A percentile compares a stretch with the other conserved stretches of the same genome.
phyloP scores from a whole-genome alignment of 2,888 invertebrate genomes.

The Dinocampus coccinellae region DNA sequence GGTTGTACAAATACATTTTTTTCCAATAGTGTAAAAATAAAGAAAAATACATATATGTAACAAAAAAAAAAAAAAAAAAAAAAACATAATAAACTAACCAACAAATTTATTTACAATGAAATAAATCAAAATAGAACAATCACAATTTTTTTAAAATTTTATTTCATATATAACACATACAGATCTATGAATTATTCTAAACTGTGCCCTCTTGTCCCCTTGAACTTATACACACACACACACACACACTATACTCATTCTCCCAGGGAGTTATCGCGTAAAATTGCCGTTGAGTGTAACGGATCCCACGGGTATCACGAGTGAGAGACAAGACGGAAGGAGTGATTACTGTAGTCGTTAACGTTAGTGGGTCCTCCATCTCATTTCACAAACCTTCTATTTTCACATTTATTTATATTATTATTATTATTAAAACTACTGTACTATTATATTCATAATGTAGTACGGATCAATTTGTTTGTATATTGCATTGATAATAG shows the following conservation, averaged over 20 bases:
- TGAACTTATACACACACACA: conserved; percentile 12
- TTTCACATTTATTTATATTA: conserved; percentile 27
- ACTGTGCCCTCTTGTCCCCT: conserved; percentile 1
- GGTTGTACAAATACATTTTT: conserved; percentile 42
- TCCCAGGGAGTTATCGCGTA: conserved; percentile 45
- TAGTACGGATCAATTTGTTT: too few relatives aligned
- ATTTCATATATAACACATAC: neutral
- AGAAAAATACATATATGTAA: too few relatives aligned
- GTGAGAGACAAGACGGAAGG: conserved; percentile 43
- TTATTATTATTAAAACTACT: neutral
- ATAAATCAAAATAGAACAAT: too few relatives aligned
- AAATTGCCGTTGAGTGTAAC: conserved; percentile 42
- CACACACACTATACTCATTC: conserved; percentile 36
- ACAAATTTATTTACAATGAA: too few relatives aligned
- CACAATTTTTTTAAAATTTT: too few relatives aligned
- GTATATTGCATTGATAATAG: too few relatives aligned
- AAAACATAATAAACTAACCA: too few relatives aligned
- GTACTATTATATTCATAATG: too few relatives aligned
- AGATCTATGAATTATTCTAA: neutral
- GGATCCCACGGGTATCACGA: conserved; percentile 44
- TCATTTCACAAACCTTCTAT: conserved; percentile 36
- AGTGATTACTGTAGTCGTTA: conserved; percentile 44
- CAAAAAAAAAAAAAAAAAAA: too few relatives aligned
- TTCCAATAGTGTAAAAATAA: neutral
- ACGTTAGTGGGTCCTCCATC: conserved; percentile 42